Evolutionary conservation across 2,113 vertebrate genomes (phyloP).

Genomic region (Pseudois nayaur): DNA sequence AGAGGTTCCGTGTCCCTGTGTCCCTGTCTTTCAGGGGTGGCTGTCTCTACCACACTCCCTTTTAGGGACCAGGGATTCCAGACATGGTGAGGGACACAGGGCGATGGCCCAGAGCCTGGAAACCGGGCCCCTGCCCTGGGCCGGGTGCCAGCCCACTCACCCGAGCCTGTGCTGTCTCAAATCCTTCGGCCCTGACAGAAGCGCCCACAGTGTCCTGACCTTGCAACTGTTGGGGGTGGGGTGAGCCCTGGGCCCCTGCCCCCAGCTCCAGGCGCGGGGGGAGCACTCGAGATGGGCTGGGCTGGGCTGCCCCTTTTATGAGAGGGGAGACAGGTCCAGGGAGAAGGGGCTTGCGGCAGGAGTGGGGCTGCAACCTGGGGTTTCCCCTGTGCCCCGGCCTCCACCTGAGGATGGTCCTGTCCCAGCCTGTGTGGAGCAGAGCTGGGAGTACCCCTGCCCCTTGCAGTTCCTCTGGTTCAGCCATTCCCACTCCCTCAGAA

Average conservation of each 20-base stretch:
- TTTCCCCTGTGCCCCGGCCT: background rate
- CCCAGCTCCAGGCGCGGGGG: background rate
- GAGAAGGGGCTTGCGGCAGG: background rate
- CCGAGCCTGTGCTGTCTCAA: background rate
- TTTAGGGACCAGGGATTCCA: background rate
- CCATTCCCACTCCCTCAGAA: background rate
- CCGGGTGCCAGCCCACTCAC: background rate
- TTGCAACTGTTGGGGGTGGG: background rate
- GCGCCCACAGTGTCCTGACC: background rate
- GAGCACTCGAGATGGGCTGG: background rate
- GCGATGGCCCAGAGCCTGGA: background rate
- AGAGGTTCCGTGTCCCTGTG: fast-evolving
- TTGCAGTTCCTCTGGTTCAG: background rate
- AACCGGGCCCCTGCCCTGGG: fast-evolving
- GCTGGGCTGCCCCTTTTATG: background rate
- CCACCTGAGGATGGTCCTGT: background rate
- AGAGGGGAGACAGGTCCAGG: background rate
- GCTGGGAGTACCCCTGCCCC: background rate
- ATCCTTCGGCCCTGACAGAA: background rate
- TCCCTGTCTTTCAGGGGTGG: background rate
- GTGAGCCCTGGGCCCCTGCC: background rate
- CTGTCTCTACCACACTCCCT: background rate
- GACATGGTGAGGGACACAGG: background rate
- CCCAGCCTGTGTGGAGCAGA: background rate
- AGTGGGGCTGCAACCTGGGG: background rate